Base-by-base conservation (phyloP, 2,888 invertebrate species). In the Ditylenchus weischeri region DNA sequence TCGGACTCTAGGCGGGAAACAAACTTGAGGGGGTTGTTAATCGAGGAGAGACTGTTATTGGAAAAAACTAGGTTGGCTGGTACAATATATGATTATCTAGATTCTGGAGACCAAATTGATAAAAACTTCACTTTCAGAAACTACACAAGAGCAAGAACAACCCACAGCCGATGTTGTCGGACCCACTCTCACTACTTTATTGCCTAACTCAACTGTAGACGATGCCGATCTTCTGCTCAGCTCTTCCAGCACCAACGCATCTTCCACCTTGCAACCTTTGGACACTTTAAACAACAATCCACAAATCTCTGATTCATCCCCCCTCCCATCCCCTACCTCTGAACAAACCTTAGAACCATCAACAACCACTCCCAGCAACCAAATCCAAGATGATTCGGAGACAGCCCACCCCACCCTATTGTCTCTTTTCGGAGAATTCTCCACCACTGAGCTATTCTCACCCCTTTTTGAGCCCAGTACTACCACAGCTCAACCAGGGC, bases 381-480 rank as follows among this genome's bases (percentile, higher is more conserved):
- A 54, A 29, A 29, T 7, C 54, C 54, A 23, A 8, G 29, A 54
- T 54, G 29, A 54, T 54, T 21, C 7, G 29, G 29, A 21, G 18
- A 19, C 21, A 29, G 54, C 13, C 21, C 54, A 23, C 2, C 21
- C 23, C 54, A 18, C 54, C 7, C 13, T 54, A n/a, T 2, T 54
- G 7, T 54, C 54, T n/a, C 54, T 54, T 11, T 54, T 54, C n/a
- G 54, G 54, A 4, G 54, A 54, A n/a, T 54, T 54, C 54, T 23
- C 54, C 54, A 54, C 54, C 2, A 54, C 21, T 54, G 54, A 54
- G 23, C 23, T 21, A 13, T 23, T 23, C 29, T 54, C 54, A 11
- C 11, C 54, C n/a, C 1, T 38, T 43, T 43, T 15, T 10, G 43
- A 43, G 15, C 50, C 50, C 2, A 21, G 21, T 19, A 50, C 50